These are phyloP conservation scores for Iguana delicatissima DNA, from an alignment of 2,797 vertebrate genomes.

Conservation along the genomic window DNA sequence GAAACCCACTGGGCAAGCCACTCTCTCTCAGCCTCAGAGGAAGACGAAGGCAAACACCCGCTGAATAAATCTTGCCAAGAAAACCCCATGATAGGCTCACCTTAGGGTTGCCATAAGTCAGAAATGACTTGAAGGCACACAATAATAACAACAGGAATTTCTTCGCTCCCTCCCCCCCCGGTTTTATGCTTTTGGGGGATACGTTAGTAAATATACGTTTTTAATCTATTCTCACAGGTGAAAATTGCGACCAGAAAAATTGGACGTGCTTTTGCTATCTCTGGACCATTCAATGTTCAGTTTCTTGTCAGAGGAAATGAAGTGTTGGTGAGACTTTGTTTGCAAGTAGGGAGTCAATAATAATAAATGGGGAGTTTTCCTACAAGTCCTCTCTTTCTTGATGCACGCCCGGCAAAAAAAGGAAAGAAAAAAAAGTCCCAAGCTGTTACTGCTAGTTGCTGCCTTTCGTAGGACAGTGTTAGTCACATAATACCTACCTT, in stretches of 20 bases:
- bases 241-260: constrained; percentile 92
- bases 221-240: constrained; percentile 79
- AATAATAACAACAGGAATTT: background rate
- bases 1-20: no score
- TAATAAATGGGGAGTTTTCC: constrained; percentile 18
- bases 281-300: constrained; percentile 95
- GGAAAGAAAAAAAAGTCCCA: background rate
- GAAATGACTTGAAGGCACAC: no score
- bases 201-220: background rate
- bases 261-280: constrained; percentile 92
- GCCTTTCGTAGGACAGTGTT: background rate
- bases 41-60: no score
- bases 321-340: constrained; percentile 89
- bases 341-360: constrained; percentile 2
- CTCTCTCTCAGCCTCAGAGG: no score
- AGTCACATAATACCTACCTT: constrained; percentile 20
- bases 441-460: background rate
- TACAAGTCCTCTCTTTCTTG: constrained; percentile 26
- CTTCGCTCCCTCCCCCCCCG: background rate
- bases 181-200: background rate
- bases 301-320: constrained; percentile 95
- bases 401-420: background rate
- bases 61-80: no score
- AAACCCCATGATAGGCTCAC: no score
- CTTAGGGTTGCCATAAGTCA: no score